Percentiles rank a stretch among this genome's conserved stretches.
Evolutionary conservation across 2,113 vertebrate genomes (phyloP).

Genomic region (Merops nubicus): DNA sequence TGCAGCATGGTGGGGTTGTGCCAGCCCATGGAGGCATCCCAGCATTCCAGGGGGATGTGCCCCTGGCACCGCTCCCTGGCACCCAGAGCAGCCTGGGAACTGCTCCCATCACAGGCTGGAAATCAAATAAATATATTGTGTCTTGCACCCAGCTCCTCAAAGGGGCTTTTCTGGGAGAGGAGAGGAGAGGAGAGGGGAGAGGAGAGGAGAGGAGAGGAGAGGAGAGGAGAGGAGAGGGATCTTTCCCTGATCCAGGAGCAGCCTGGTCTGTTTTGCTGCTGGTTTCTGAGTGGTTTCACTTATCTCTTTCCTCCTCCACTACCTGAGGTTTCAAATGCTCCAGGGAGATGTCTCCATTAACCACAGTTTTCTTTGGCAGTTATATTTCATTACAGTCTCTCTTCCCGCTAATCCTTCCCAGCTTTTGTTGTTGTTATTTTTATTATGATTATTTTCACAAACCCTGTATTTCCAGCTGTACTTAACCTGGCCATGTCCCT

Average conservation of each 20-base stretch:
- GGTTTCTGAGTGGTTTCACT: conserved; percentile 35
- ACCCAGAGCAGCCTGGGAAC: not conserved
- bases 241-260: not conserved
- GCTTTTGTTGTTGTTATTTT: conserved; percentile 35
- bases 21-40: not conserved
- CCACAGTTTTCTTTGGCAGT: conserved; percentile 52
- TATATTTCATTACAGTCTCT: conserved; percentile 39
- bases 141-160: not conserved
- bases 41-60: accelerated
- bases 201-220: not conserved
- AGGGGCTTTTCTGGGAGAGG: no score
- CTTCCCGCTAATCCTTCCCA: conserved; percentile 15
- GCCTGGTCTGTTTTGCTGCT: not conserved
- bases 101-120: not conserved
- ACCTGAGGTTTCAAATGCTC: conserved; percentile 46
- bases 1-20: accelerated
- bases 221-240: not conserved
- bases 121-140: not conserved
- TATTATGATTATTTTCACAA: conserved; percentile 10
- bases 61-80: accelerated
- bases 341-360: conserved; percentile 56
- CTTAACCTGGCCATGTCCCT: conserved; percentile 57
- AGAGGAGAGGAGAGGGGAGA: not conserved
- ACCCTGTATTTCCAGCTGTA: conserved; percentile 26
- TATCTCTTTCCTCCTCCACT: conserved; percentile 44